Evolutionary conservation across 2,888 invertebrate species (phyloP), one percentile per base, ranked within the genome.

Genomic region (Acronicta alni): DNA sequence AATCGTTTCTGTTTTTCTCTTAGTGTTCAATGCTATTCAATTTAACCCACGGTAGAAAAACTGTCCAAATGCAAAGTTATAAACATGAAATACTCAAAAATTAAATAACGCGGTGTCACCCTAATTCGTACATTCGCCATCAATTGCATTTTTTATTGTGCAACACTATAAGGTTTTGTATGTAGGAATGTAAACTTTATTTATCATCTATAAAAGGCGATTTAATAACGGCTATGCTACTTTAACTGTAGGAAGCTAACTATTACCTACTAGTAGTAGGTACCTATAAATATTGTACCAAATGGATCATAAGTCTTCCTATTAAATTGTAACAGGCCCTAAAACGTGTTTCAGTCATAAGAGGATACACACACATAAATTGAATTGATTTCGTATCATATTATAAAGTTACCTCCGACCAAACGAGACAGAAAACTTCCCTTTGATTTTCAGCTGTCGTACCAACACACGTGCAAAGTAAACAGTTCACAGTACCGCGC

Each of bases 381-480:
- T 55, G 47, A 71, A 70, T 70, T 67, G 65, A 72, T 62, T 70
- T 56, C 8, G 43, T 72, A 32, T 60, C 61, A 38, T 48, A 30
- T 30, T 30, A 37, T 53, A 52, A 57, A 59, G 60, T 60, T 60
- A 72, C 69, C 73, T 72, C 60, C 57, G 63, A 49, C 54, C 8
- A 69, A 72, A 72, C 67, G 71, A 77, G 75, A 80, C 77, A 77
- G 78, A 77, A 80, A 83, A 79, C 80, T 75, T 84, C 80, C 80
- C 81, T 83, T 80, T 79, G 85, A 88, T 89, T 89, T 89, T 90
- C 90, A 88, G 88, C 88, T 89, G 88, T 88, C 86, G 82, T 79
- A 84, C 79, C 72, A 79, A 87, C 84, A 85, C 85, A 88, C 79
- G 79, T 75, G 75, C 64, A 68, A 76, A 63, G 71, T 71, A 63